Conservation (phyloP, 1,140 invertebrate genomes). For the Drosophila aff. region DNA sequence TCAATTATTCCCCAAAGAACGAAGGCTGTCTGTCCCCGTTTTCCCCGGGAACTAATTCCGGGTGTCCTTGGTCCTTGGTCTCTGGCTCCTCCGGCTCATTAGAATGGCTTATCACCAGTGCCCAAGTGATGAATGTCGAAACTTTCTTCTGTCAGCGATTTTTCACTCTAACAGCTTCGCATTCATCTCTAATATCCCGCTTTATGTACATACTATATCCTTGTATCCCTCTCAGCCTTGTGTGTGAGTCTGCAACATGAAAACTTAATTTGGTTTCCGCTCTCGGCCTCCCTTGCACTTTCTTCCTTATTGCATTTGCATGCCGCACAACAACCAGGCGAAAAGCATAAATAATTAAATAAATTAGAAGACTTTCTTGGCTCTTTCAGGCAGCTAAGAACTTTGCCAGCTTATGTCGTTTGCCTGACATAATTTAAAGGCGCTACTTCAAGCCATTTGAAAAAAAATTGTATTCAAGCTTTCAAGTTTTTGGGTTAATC, state of each 20-base stretch:
- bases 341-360: slow-evolving; percentile 48
- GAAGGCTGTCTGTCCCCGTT: neutral
- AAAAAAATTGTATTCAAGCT: neutral
- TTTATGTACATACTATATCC: neutral
- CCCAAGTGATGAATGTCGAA: slow-evolving; percentile 46
- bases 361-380: slow-evolving; percentile 26
- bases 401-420: slow-evolving; percentile 22
- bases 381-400: slow-evolving; percentile 19
- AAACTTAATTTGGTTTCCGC: slow-evolving; percentile 49
- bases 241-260: slow-evolving; percentile 21
- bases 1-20: slow-evolving; percentile 46
- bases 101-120: slow-evolving; percentile 45
- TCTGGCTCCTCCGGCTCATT: slow-evolving; percentile 18
- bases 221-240: neutral
- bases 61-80: slow-evolving; percentile 28
- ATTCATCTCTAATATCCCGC: slow-evolving; percentile 54
- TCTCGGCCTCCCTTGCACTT: slow-evolving; percentile 10
- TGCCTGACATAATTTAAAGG: slow-evolving; percentile 20
- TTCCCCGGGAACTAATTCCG: slow-evolving; percentile 22
- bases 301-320: slow-evolving; percentile 47
- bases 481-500: slow-evolving; percentile 25
- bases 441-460: slow-evolving; percentile 19
- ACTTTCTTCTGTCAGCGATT: slow-evolving; percentile 53
- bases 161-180: slow-evolving; percentile 54
- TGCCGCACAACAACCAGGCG: slow-evolving; percentile 4